Percentiles rank a stretch among this genome's conserved stretches.
These are phyloP conservation scores for Platynereis dumerilii DNA, from an alignment of 2,888 invertebrate species.

Conservation along the genomic window DNA sequence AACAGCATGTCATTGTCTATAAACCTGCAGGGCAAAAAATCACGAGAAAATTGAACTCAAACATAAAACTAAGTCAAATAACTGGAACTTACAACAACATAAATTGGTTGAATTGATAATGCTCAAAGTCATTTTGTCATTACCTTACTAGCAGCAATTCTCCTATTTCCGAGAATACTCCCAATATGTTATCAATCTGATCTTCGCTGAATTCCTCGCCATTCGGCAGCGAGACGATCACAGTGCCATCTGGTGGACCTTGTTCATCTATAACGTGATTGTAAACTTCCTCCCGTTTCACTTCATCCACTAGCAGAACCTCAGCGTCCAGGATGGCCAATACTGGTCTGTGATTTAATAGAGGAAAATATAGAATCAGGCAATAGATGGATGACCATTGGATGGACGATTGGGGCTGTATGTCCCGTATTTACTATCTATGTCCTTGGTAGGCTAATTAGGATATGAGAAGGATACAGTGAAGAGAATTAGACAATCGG, in stretches of 20 bases:
- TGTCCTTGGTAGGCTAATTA: too few species aligned
- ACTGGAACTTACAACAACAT: too few species aligned
- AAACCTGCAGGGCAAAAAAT: conserved; percentile 68
- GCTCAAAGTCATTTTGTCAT: too few species aligned
- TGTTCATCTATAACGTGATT: conserved; percentile 64
- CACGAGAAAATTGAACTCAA: too few species aligned
- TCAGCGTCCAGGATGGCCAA: conserved; percentile 89
- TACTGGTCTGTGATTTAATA: conserved; percentile 75
- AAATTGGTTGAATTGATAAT: too few species aligned
- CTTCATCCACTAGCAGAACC: conserved; percentile 79
- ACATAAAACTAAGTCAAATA: too few species aligned
- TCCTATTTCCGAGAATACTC: conserved; percentile 79
- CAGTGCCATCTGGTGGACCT: conserved; percentile 94
- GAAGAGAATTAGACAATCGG: too few species aligned
- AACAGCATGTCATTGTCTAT: conserved; percentile 89
- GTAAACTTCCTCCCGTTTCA: conserved; percentile 80
- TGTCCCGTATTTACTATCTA: too few species aligned
- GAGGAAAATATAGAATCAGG: too few species aligned
- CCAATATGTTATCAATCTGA: conserved; percentile 78
- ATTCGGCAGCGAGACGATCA: conserved; percentile 74
- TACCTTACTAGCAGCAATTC: conserved; percentile 85
- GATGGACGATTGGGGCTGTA: too few species aligned
- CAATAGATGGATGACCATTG: too few species aligned
- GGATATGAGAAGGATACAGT: too few species aligned
- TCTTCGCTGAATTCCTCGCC: conserved; percentile 75